Evolutionary conservation across 2,888 invertebrate species (phyloP).

Genomic region (Eupithecia abbreviata): DNA sequence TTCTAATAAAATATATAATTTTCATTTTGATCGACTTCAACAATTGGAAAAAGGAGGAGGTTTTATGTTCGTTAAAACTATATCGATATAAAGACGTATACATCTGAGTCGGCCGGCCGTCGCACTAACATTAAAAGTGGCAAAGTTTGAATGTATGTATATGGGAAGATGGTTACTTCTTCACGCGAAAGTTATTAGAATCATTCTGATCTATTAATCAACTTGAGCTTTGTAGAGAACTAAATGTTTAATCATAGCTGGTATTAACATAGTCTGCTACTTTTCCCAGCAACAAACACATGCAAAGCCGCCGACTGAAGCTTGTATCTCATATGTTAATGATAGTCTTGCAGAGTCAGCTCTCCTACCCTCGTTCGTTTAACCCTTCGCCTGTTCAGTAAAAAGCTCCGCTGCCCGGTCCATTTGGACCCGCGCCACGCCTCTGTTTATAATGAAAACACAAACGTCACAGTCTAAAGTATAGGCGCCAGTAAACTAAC

Average conservation of each 20-base stretch:
- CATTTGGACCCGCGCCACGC: conserved; percentile 41
- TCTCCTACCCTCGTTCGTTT: conserved; percentile 8
- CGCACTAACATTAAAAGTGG: too few species aligned
- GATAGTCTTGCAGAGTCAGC: not conserved
- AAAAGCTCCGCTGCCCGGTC: conserved; percentile 26
- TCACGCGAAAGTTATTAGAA: too few species aligned
- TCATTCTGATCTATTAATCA: not conserved
- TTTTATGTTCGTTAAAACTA: too few species aligned
- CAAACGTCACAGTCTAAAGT: conserved; percentile 24
- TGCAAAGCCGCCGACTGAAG: not conserved
- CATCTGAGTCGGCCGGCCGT: too few species aligned
- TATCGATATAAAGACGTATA: too few species aligned
- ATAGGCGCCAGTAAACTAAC: not conserved
- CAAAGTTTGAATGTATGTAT: too few species aligned
- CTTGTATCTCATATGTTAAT: conserved; percentile 4
- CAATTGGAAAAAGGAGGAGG: too few species aligned
- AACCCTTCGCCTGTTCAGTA: conserved; percentile 19
- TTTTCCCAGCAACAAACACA: not conserved
- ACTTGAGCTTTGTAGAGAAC: not conserved
- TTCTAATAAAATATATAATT: too few species aligned
- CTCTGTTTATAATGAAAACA: conserved; percentile 59
- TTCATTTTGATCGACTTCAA: too few species aligned
- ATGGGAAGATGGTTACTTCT: too few species aligned
- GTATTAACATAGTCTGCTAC: not conserved
- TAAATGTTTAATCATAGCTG: not conserved